Evolutionary conservation across 1,140 invertebrate genomes (phyloP).

Genomic region (Pseudobourletiella spinata): DNA sequence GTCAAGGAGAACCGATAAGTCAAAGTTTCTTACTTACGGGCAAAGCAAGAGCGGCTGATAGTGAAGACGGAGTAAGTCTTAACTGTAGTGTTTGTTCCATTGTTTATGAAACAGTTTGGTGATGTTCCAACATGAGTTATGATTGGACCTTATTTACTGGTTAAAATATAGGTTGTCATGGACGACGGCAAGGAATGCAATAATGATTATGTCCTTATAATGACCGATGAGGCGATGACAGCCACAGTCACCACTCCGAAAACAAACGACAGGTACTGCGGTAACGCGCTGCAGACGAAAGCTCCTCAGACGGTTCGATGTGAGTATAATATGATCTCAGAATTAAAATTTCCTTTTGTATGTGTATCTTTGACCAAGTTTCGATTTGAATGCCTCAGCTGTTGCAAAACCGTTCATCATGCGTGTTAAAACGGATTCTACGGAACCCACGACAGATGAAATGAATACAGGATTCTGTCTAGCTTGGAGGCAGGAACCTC

Average conservation of each 20-base stretch:
- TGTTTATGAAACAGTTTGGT: too few relatives aligned
- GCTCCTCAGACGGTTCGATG: conserved; percentile 15
- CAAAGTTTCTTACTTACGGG: conserved; percentile 9
- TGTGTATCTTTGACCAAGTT: not conserved
- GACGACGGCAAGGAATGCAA: too few relatives aligned
- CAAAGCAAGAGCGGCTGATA: not conserved
- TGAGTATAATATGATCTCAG: not conserved
- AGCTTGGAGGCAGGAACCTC: conserved; percentile 30
- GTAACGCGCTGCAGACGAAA: conserved; percentile 6
- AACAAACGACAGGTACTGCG: conserved; percentile 31
- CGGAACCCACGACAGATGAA: conserved; percentile 9
- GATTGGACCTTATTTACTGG: too few relatives aligned
- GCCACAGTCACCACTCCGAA: too few relatives aligned
- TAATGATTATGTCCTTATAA: conserved; percentile 30
- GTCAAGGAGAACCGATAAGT: conserved; percentile 17
- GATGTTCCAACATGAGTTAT: too few relatives aligned
- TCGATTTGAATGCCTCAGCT: conserved; percentile 11
- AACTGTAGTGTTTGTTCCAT: too few relatives aligned
- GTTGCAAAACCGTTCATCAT: conserved; percentile 30
- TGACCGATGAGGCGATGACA: conserved; percentile 26
- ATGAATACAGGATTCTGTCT: conserved; percentile 30
- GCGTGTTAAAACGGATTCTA: conserved; percentile 24
- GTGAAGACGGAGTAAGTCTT: too few relatives aligned
- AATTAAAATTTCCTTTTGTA: not conserved
- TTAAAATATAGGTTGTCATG: too few relatives aligned